Conservation (phyloP, 2,113 vertebrate genomes). For the Sturnira hondurensis region DNA sequence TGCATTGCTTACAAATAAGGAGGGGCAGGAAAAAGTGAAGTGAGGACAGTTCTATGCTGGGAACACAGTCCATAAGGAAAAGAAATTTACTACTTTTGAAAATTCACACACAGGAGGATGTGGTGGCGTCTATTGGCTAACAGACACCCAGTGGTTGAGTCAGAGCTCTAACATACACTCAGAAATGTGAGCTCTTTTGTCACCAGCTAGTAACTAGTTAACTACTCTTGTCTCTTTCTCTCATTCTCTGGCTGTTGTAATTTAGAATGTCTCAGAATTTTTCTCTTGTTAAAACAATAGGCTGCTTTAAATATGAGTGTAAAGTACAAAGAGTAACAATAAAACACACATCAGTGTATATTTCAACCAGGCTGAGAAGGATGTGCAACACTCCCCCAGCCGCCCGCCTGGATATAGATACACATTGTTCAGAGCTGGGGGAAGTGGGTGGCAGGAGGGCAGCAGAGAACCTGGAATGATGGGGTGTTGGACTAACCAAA, state of each 20-base stretch:
- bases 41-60: not conserved
- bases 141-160: not conserved
- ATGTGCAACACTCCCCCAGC: not conserved
- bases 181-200: not conserved
- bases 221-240: not conserved
- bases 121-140: not conserved
- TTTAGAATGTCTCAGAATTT: not conserved
- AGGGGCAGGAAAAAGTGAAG: not conserved
- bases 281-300: not conserved
- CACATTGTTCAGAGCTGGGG: not conserved
- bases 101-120: not conserved
- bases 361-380: not conserved
- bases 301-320: not conserved
- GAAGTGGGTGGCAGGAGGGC: not conserved
- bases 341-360: not conserved
- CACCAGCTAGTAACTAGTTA: not conserved
- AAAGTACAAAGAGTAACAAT: not conserved
- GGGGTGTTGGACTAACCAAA: not conserved
- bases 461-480: not conserved
- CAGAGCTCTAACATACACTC: not conserved
- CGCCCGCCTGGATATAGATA: not conserved
- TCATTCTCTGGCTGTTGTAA: not conserved
- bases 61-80: not conserved
- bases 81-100: not conserved
- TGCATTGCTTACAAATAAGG: not conserved